Base-by-base conservation (phyloP, 2,113 vertebrate genomes). In the Mirounga angustirostris region DNA sequence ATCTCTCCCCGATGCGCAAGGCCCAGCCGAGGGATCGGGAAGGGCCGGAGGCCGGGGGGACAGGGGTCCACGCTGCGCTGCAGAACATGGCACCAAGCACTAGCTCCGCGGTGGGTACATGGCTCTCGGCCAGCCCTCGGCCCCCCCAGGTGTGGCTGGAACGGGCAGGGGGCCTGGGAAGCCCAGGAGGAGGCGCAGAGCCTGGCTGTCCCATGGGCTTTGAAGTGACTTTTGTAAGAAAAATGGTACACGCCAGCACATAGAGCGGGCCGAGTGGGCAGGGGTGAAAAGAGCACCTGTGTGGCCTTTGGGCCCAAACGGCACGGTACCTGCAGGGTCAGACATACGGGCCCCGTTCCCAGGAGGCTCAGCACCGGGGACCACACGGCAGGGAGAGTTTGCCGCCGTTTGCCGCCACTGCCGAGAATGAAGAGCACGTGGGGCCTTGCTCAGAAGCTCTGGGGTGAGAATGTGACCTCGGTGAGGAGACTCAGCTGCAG, bases 401-500 rank as follows among this genome's bases (percentile, higher is more conserved):
- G 22, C 52, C 0, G 1, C 33, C n/a, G 5, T 54, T 6, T 36
- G 9, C 15, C 7, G 1, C 1, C 11, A 0, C 1, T 2, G 1
- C 1, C 2, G 65, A 50, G 14, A 16, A 0, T 4, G n/a, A 28
- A 56, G 22, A 19, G 65, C 33, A 10, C 14, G 1, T 4, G 2
- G 4, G 30, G 46, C 30, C 84, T 36, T 33, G 2, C 9, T 2
- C 8, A 43, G 67, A 36, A 36, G 3, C 33, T 52, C 65, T 0
- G 1, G 18, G 3, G 19, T 5, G 46, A 63, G 83, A 33, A 2
- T 2, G 30, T 7, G 33, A 6, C 63, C 63, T 16, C 5, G 15
- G 50, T 2, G 24, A 7, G 85, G 15, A 40, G 15, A 11, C 6
- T n/a, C 15, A 54, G 65, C n/a, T 0, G 13, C 61, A 50, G 6